phyloP scores from a whole-genome alignment of 2,113 vertebrate species.

The Colius striatus region DNA sequence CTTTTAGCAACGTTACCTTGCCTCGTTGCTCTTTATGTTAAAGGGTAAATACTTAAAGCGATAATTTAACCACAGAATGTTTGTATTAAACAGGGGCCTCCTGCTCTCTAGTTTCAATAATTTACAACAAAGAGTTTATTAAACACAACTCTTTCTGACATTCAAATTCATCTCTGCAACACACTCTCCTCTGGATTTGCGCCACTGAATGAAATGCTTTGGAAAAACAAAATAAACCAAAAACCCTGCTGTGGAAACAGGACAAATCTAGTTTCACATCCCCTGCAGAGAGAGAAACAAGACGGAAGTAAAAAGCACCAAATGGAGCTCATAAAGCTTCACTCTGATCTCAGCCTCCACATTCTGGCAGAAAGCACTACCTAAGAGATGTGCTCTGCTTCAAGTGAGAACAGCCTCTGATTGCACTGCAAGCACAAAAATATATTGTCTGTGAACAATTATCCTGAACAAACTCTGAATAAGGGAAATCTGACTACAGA shows the following conservation, averaged over 20 bases:
- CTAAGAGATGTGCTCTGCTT: slow-evolving; percentile 65
- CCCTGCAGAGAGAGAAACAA: slow-evolving; percentile 72
- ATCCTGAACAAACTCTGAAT: slow-evolving; percentile 51
- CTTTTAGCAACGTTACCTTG: neutral
- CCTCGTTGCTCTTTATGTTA: neutral
- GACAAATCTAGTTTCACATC: slow-evolving; percentile 73
- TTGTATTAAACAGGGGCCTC: slow-evolving; percentile 42
- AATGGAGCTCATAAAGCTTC: slow-evolving; percentile 57
- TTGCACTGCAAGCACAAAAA: slow-evolving; percentile 59
- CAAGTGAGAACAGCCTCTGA: slow-evolving; percentile 60
- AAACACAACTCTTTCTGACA: slow-evolving; percentile 70
- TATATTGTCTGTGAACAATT: slow-evolving; percentile 66
- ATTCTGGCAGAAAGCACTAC: slow-evolving; percentile 72
- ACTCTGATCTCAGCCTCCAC: slow-evolving; percentile 72
- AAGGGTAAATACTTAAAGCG: neutral
- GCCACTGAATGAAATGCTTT: slow-evolving; percentile 74
- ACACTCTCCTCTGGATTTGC: slow-evolving; percentile 69
- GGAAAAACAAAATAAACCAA: slow-evolving; percentile 77
- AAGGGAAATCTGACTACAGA: slow-evolving; percentile 47
- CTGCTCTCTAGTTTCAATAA: slow-evolving; percentile 50
- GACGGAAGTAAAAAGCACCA: slow-evolving; percentile 71
- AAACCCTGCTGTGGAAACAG: slow-evolving; percentile 75
- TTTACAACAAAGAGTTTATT: slow-evolving; percentile 72
- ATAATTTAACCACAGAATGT: slow-evolving; percentile 44
- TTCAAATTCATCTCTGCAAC: slow-evolving; percentile 73